A percentile compares a stretch with the other conserved stretches of the same genome.
These are phyloP conservation scores for Agrilus planipennis DNA, from an alignment of 1,140 invertebrate genomes.

Conservation along the genomic window DNA sequence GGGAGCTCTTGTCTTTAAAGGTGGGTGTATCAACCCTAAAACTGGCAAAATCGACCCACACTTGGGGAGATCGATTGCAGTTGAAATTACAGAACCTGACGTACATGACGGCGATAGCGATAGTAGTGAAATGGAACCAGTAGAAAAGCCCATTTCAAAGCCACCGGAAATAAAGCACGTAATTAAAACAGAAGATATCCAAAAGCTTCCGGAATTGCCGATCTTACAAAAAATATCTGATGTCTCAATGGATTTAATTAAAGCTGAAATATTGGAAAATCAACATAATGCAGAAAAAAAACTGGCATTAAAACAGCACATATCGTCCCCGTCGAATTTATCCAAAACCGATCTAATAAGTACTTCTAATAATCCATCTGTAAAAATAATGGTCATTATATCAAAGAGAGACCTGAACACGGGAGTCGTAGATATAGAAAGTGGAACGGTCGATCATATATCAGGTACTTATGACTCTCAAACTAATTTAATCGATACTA, in stretches of 20 bases:
- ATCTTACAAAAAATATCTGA: slow-evolving; percentile 6
- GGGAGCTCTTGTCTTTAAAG: slow-evolving; percentile 41
- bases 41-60: slow-evolving; percentile 43
- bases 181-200: neutral
- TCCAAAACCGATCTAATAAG: no score
- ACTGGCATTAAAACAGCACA: neutral
- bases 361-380: slow-evolving; percentile 50
- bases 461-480: slow-evolving; percentile 48
- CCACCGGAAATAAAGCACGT: neutral
- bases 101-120: slow-evolving; percentile 22
- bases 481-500: slow-evolving; percentile 48
- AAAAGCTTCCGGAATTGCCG: neutral
- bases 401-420: slow-evolving; percentile 49
- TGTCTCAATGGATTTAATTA: slow-evolving; percentile 16
- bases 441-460: slow-evolving; percentile 47
- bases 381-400: slow-evolving; percentile 55
- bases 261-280: slow-evolving; percentile 22
- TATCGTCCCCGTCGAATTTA: slow-evolving; percentile 30
- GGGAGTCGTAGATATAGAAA: slow-evolving; percentile 47
- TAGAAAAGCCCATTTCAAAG: neutral
- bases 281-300: slow-evolving; percentile 21
- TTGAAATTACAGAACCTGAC: slow-evolving; percentile 33
- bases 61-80: slow-evolving; percentile 48
- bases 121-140: slow-evolving; percentile 23
- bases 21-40: slow-evolving; percentile 41